These are phyloP conservation scores for Tinea pellionella DNA, from an alignment of 2,888 invertebrate genomes.

Conservation along the genomic window DNA sequence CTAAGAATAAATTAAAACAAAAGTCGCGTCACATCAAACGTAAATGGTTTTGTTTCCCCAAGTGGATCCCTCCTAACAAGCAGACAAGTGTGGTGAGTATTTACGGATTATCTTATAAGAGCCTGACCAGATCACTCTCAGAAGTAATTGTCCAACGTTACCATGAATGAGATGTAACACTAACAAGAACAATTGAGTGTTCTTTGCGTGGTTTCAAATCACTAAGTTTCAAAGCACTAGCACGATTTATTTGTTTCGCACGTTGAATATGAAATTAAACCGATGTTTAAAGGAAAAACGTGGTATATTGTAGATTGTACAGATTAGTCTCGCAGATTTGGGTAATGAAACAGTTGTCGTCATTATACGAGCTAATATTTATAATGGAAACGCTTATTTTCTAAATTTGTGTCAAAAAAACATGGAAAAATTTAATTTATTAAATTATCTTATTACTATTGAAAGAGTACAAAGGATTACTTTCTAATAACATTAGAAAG, in stretches of 20 bases:
- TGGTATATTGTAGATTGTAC: not conserved
- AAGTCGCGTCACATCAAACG: not conserved
- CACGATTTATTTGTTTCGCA: not conserved
- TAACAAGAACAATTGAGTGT: not conserved
- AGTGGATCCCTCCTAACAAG: not conserved
- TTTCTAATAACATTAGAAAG: not conserved
- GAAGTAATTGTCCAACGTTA: not conserved
- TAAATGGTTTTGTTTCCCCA: constrained; percentile 1
- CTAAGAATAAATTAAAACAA: not conserved
- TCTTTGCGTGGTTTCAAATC: not conserved
- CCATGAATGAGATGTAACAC: too few species aligned
- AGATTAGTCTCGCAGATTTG: not conserved
- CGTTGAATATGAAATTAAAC: not conserved
- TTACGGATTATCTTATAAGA: constrained; percentile 6
- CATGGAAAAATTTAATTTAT: too few species aligned
- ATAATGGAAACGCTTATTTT: too few species aligned
- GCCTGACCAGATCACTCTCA: not conserved
- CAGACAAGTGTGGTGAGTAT: not conserved
- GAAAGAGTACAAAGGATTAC: not conserved
- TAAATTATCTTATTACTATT: not conserved
- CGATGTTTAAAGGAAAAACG: not conserved
- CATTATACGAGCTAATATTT: not conserved
- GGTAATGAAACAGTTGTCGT: not conserved
- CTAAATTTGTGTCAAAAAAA: too few species aligned
- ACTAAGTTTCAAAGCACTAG: too few species aligned